Percentiles rank a stretch among this genome's conserved stretches.
Evolutionary conservation across 2,888 invertebrate species (phyloP).

Genomic region (Tiphia femorata): DNA sequence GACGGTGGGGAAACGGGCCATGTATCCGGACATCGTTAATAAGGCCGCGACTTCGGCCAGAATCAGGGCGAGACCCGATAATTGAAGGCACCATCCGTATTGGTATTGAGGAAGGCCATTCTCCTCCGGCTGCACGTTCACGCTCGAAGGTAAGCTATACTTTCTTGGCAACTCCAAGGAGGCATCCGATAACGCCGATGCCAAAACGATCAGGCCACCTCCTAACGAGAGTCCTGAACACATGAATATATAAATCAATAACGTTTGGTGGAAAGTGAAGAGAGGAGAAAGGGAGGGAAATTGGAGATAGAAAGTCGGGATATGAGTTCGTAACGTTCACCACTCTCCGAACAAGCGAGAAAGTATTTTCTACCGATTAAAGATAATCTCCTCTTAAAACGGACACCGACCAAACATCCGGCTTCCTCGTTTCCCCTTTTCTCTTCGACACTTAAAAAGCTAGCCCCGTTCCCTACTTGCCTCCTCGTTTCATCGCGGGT

Average conservation of each 20-base stretch:
- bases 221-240: conserved; percentile 74
- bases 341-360: no score
- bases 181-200: conserved; percentile 74
- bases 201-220: conserved; percentile 74
- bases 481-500: neutral
- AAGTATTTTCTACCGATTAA: no score
- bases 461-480: neutral
- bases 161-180: conserved; percentile 69
- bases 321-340: no score
- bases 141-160: conserved; percentile 55
- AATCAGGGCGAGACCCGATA: conserved; percentile 74
- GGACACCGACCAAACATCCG: no score
- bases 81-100: conserved; percentile 77
- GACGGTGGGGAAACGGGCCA: conserved; percentile 73
- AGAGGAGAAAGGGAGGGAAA: no score
- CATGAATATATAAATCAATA: conserved; percentile 38
- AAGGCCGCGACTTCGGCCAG: conserved; percentile 74
- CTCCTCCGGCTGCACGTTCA: conserved; percentile 57
- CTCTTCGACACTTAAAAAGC: no score
- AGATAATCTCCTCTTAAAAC: no score
- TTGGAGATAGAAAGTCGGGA: no score
- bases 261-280: no score
- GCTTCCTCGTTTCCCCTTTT: no score
- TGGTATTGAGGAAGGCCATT: conserved; percentile 69
- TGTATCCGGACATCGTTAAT: conserved; percentile 73